These are phyloP conservation scores for Formica aserva DNA, from an alignment of 2,888 invertebrate species.

Conservation along the genomic window DNA sequence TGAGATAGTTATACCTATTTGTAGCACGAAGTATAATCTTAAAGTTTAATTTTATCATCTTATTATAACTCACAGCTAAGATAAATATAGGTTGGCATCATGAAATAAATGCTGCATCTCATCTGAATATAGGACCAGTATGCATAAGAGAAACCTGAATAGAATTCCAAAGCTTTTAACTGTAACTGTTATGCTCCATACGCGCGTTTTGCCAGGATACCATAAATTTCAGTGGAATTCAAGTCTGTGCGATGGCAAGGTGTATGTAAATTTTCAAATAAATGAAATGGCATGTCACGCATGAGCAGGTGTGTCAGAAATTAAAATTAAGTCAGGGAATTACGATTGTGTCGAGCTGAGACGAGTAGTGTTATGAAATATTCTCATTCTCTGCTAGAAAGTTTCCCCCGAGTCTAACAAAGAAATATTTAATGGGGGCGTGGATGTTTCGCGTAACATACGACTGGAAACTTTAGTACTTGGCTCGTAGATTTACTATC, in stretches of 20 bases:
- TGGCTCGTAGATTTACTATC: conserved; percentile 39
- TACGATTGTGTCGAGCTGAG: conserved; percentile 47
- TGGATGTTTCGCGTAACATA: conserved; percentile 47
- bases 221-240: conserved; percentile 34
- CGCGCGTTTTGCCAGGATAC: conserved; percentile 1
- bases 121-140: neutral
- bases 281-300: conserved; percentile 46
- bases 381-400: conserved; percentile 58
- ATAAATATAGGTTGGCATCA: neutral
- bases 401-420: conserved; percentile 57
- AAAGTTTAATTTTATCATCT: too few relatives aligned
- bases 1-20: too few relatives aligned
- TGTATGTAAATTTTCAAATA: conserved; percentile 37
- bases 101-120: neutral
- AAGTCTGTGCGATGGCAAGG: neutral
- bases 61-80: too few relatives aligned
- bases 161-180: conserved; percentile 51
- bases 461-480: conserved; percentile 63
- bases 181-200: conserved; percentile 26
- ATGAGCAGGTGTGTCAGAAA: conserved; percentile 41
- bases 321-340: conserved; percentile 46
- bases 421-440: conserved; percentile 66
- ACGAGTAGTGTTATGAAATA: conserved; percentile 62
- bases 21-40: too few relatives aligned
- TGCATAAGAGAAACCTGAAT: conserved; percentile 15